Percentiles rank a stretch among this genome's conserved stretches.
Conservation (phyloP, 2,888 invertebrate species). For the Anthoptus insignis region DNA sequence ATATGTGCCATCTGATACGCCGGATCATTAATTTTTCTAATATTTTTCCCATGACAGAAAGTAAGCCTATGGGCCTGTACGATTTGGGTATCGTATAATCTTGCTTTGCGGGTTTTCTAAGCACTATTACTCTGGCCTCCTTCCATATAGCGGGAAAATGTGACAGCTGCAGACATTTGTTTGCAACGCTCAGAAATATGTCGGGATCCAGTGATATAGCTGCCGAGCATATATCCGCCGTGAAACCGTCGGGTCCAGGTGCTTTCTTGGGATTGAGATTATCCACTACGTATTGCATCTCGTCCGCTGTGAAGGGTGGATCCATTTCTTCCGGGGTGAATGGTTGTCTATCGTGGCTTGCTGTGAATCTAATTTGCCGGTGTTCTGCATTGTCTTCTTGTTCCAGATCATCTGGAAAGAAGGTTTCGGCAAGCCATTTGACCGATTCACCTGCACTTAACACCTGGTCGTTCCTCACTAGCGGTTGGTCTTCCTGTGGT, state of each 20-base stretch:
- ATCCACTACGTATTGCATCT: background rate
- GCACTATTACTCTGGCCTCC: slow-evolving; percentile 25
- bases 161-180: slow-evolving; percentile 25
- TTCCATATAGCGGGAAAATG: slow-evolving; percentile 44
- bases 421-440: background rate
- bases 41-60: slow-evolving; percentile 11
- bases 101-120: slow-evolving; percentile 40
- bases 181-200: slow-evolving; percentile 10
- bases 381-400: background rate
- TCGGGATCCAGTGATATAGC: background rate
- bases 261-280: slow-evolving; percentile 24
- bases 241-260: slow-evolving; percentile 26
- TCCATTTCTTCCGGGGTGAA: background rate
- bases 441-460: background rate
- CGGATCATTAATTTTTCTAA: slow-evolving; percentile 33
- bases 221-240: slow-evolving; percentile 28
- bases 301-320: slow-evolving; percentile 2
- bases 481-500: background rate
- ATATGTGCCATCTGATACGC: slow-evolving; percentile 31
- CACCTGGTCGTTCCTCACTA: background rate
- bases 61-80: slow-evolving; percentile 27
- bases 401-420: background rate
- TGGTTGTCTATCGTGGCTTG: background rate
- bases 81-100: slow-evolving; percentile 30
- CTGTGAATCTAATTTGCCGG: background rate